Evolutionary conservation across 2,888 invertebrate species (phyloP).

Genomic region (Thecocarcelia acutangulata): DNA sequence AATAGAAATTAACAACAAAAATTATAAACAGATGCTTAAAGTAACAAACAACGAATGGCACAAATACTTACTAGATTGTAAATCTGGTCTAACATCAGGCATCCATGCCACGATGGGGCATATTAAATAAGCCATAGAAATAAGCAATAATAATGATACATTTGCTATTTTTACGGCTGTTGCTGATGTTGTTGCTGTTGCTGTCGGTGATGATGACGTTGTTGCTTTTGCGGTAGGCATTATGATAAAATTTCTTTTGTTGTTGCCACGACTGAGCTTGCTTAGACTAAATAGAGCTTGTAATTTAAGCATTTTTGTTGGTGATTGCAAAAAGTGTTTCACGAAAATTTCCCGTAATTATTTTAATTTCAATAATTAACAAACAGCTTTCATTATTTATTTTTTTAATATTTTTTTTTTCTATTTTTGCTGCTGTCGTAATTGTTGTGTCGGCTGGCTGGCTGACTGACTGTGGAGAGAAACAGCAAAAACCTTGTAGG

Average conservation of each 20-base stretch:
- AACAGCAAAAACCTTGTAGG: slow-evolving; percentile 55
- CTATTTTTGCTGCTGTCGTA: slow-evolving; percentile 50
- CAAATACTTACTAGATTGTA: slow-evolving; percentile 77
- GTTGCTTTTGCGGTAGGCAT: slow-evolving; percentile 46
- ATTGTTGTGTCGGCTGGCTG: slow-evolving; percentile 41
- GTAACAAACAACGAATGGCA: slow-evolving; percentile 1
- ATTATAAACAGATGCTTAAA: not conserved
- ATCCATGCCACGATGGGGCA: slow-evolving; percentile 75
- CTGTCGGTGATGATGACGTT: slow-evolving; percentile 3
- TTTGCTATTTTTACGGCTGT: slow-evolving; percentile 29
- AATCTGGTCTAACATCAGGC: slow-evolving; percentile 79
- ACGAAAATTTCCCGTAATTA: slow-evolving; percentile 64
- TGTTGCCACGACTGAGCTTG: slow-evolving; percentile 38
- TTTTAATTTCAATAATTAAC: slow-evolving; percentile 56
- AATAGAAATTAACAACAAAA: slow-evolving; percentile 58
- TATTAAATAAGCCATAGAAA: slow-evolving; percentile 65
- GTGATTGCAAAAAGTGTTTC: slow-evolving; percentile 39
- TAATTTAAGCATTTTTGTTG: slow-evolving; percentile 60
- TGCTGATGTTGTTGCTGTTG: not conserved
- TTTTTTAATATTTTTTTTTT: not conserved
- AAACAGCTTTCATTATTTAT: slow-evolving; percentile 25
- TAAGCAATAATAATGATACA: slow-evolving; percentile 62
- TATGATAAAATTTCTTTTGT: slow-evolving; percentile 43
- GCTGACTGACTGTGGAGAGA: slow-evolving; percentile 6
- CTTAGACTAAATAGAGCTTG: slow-evolving; percentile 63